These are phyloP conservation scores for Dysidea cf. avara DNA, from an alignment of 37 sponge, comb jelly and placozoan species.

Conservation along the genomic window DNA sequence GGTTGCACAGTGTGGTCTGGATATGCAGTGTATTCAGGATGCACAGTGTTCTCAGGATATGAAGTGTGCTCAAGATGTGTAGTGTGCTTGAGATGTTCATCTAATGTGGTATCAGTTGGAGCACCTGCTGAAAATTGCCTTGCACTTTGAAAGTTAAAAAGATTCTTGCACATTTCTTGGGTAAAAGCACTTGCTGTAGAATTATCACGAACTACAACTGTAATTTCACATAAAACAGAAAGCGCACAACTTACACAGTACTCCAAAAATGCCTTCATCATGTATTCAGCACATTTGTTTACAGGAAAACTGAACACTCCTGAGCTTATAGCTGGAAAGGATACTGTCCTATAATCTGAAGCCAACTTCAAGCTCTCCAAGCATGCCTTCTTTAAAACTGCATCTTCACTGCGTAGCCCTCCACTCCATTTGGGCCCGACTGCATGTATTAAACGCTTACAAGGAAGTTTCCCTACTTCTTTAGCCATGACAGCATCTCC, in stretches of 20 bases:
- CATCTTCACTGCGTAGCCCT: constrained; percentile 14
- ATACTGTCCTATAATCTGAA: constrained; percentile 32
- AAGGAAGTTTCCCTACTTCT: constrained; percentile 53
- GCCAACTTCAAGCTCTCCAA: constrained; percentile 8
- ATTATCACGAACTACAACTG: constrained; percentile 12
- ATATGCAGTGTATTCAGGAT: too few species aligned
- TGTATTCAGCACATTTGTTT: constrained; percentile 33
- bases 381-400: constrained; percentile 21
- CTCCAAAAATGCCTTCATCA: constrained; percentile 23
- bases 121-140: too few species aligned
- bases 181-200: too few species aligned
- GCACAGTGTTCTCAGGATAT: too few species aligned
- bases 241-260: constrained; percentile 10
- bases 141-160: too few species aligned
- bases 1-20: too few species aligned
- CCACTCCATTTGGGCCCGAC: constrained; percentile 55
- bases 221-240: constrained; percentile 21
- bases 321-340: constrained; percentile 67
- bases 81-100: too few species aligned
- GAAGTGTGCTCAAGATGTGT: too few species aligned
- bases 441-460: constrained; percentile 64
- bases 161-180: too few species aligned
- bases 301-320: constrained; percentile 66
- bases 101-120: too few species aligned
- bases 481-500: constrained; percentile 49